Percentiles rank a stretch among this genome's conserved stretches.
Evolutionary conservation across 2,113 vertebrate genomes (phyloP).

Genomic region (Mormyrus iriodes): DNA sequence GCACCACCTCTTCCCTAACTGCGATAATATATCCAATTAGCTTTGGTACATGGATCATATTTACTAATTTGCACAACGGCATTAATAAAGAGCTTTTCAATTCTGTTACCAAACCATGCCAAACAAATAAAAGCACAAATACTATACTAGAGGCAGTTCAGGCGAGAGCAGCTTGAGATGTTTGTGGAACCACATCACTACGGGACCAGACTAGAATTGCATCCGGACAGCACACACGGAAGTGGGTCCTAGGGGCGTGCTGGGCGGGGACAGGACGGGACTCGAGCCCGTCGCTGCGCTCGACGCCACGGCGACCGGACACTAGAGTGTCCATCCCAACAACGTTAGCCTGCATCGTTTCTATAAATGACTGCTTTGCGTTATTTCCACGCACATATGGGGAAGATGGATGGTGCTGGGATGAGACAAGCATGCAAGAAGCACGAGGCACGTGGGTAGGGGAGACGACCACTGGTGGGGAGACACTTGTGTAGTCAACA

Average conservation of each 20-base stretch:
- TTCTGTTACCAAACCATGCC: background rate
- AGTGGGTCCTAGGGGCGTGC: slow-evolving; percentile 39
- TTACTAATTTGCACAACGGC: background rate
- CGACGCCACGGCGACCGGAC: slow-evolving; percentile 83
- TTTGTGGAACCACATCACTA: slow-evolving; percentile 14
- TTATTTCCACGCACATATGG: slow-evolving; percentile 98
- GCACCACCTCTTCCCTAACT: background rate
- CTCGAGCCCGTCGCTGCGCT: slow-evolving; percentile 95
- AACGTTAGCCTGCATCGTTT: slow-evolving; percentile 99
- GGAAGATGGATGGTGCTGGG: slow-evolving; percentile 88
- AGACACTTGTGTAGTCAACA: slow-evolving; percentile 24
- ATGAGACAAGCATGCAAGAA: slow-evolving; percentile 82
- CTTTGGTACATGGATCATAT: background rate
- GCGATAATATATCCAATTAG: slow-evolving; percentile 7
- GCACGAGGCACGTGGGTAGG: slow-evolving; percentile 39
- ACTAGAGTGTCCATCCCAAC: slow-evolving; percentile 99
- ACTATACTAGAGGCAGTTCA: slow-evolving; percentile 2
- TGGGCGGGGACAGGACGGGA: slow-evolving; percentile 47
- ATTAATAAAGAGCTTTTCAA: slow-evolving; percentile 15
- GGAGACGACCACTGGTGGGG: slow-evolving; percentile 33
- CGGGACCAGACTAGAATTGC: background rate
- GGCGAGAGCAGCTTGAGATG: slow-evolving; percentile 31
- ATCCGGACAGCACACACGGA: slow-evolving; percentile 32
- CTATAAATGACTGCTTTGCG: slow-evolving; percentile 99
- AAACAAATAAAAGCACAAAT: background rate